Percentiles rank a stretch among this genome's conserved stretches.
Conservation (phyloP, 1,140 invertebrate species). For the Pachypsylla venusta region DNA sequence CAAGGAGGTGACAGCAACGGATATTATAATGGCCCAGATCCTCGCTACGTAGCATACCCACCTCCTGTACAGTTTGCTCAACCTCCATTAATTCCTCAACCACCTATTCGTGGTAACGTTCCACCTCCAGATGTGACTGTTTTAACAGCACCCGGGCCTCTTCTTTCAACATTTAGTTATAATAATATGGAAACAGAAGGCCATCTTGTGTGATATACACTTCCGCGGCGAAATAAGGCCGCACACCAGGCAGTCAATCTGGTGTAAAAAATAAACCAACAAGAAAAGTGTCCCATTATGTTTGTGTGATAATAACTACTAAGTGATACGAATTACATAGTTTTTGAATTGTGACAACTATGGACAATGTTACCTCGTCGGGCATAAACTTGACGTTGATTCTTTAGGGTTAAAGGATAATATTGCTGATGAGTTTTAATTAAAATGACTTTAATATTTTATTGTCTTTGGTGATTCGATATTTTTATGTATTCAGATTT, state of each 20-base stretch:
- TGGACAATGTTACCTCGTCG: too few species aligned
- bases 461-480: too few species aligned
- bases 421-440: too few species aligned
- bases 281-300: too few species aligned
- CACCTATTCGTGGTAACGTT: constrained; percentile 23
- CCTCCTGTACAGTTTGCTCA: constrained; percentile 29
- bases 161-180: constrained; percentile 30
- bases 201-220: constrained; percentile 30
- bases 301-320: too few species aligned
- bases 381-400: too few species aligned
- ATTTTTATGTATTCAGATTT: too few species aligned
- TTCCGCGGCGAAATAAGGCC: constrained; percentile 4
- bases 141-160: constrained; percentile 25
- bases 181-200: constrained; percentile 30
- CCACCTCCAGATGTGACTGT: constrained; percentile 29
- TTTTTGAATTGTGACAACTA: too few species aligned
- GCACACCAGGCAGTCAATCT: background rate
- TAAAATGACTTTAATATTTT: too few species aligned
- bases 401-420: too few species aligned
- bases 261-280: too few species aligned
- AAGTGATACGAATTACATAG: too few species aligned
- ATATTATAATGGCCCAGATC: constrained; percentile 22
- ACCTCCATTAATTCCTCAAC: constrained; percentile 24
- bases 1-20: constrained; percentile 9
- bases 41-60: constrained; percentile 31